A percentile compares a stretch with the other conserved stretches of the same genome.
These are phyloP conservation scores for Volucella inflata DNA, from an alignment of 2,888 invertebrate species.

Conservation along the genomic window DNA sequence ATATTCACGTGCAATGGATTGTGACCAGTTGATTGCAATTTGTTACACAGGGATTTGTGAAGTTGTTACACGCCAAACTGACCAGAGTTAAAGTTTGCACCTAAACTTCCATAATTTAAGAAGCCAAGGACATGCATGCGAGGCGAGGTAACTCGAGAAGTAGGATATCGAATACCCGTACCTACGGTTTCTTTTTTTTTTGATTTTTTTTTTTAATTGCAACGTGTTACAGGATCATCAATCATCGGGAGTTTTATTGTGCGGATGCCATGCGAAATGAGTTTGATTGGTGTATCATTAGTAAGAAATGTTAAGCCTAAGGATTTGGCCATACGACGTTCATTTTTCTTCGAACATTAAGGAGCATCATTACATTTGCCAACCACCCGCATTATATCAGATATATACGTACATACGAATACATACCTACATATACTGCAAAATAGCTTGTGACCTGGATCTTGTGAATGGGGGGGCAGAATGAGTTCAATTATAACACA, in stretches of 20 bases:
- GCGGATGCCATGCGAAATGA: constrained; percentile 13
- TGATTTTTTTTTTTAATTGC: constrained; percentile 46
- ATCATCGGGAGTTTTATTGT: constrained; percentile 40
- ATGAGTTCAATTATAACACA: constrained; percentile 41
- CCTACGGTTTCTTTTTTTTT: background rate
- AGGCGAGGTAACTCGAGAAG: no score
- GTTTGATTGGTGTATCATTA: constrained; percentile 60
- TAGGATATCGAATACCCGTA: background rate
- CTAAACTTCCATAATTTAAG: background rate
- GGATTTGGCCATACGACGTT: constrained; percentile 42
- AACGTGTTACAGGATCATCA: constrained; percentile 49
- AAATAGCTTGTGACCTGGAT: constrained; percentile 39
- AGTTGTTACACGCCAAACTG: background rate
- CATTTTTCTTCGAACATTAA: constrained; percentile 51
- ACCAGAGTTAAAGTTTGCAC: background rate
- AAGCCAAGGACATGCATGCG: background rate
- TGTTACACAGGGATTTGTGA: constrained; percentile 25
- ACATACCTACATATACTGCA: background rate
- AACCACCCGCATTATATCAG: constrained; percentile 24
- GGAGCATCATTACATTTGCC: constrained; percentile 8
- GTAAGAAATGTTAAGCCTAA: constrained; percentile 25
- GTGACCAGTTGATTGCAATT: constrained; percentile 8
- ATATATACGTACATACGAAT: no score
- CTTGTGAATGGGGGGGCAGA: background rate
- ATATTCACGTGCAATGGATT: constrained; percentile 27